Percentiles rank a stretch among this genome's conserved stretches.
Evolutionary conservation across 2,113 vertebrate genomes (phyloP).

Genomic region (Herpetotheres cachinnans): DNA sequence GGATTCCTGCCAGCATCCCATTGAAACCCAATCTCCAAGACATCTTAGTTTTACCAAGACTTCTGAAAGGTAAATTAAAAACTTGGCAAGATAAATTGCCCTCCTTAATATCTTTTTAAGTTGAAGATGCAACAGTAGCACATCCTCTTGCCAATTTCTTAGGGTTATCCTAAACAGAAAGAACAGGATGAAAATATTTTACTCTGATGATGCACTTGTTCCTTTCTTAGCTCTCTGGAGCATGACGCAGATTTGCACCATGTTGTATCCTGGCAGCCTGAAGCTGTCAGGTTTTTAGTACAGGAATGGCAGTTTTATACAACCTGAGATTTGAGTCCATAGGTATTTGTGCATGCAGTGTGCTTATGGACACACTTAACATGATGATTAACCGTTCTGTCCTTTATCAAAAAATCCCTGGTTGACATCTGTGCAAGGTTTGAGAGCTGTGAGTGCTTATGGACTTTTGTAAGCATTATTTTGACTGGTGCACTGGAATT

Average conservation of each 20-base stretch:
- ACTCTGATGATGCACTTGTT: neutral
- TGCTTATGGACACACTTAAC: neutral
- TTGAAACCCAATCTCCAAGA: neutral
- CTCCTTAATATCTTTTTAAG: neutral
- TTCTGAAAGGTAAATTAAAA: conserved; percentile 3
- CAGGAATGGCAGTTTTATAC: neutral
- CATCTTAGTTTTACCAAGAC: neutral
- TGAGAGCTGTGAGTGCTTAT: neutral
- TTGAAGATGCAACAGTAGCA: neutral
- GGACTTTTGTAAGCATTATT: neutral
- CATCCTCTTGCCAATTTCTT: neutral
- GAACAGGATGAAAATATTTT: neutral
- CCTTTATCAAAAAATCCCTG: neutral
- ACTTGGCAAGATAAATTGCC: neutral
- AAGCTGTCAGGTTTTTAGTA: neutral
- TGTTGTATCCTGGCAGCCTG: neutral
- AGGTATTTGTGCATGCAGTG: neutral
- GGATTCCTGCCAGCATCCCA: neutral
- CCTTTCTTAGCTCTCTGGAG: neutral
- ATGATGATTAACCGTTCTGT: neutral
- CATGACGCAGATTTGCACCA: neutral
- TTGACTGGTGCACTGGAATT: neutral
- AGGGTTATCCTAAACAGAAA: neutral
- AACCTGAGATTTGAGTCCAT: neutral
- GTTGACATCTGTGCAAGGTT: neutral